phyloP scores from a whole-genome alignment of 2,888 invertebrate genomes.

The Melieria omissa region DNA sequence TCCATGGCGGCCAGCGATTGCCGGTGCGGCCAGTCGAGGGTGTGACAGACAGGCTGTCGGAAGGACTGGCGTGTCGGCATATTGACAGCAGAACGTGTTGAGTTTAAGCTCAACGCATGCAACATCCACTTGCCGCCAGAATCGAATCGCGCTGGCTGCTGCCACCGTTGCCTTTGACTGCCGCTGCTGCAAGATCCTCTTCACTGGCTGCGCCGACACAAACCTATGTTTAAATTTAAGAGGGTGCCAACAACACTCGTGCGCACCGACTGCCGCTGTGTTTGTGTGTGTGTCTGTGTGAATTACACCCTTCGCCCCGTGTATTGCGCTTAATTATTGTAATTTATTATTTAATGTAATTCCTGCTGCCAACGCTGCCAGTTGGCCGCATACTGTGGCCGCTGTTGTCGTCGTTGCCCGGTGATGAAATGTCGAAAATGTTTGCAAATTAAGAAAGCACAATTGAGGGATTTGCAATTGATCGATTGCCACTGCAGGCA shows the following conservation, averaged over 20 bases:
- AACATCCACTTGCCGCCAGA: constrained; percentile 36
- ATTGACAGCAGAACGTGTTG: constrained; percentile 35
- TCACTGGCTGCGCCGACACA: constrained; percentile 40
- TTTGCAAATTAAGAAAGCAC: constrained; percentile 55
- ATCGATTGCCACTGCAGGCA: constrained; percentile 59
- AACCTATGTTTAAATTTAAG: constrained; percentile 63
- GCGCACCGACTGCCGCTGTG: constrained; percentile 44
- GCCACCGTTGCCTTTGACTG: constrained; percentile 27
- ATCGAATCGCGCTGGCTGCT: constrained; percentile 26
- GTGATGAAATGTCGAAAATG: constrained; percentile 60
- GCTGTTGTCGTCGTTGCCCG: constrained; percentile 40
- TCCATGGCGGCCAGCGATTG: constrained; percentile 1
- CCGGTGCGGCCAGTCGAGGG: constrained; percentile 42
- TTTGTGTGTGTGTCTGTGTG: constrained; percentile 54
- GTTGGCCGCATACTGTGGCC: background rate
- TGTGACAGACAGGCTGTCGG: constrained; percentile 21
- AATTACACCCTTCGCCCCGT: constrained; percentile 54
- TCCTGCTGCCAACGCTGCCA: constrained; percentile 17
- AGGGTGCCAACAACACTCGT: constrained; percentile 63
- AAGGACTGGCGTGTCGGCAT: background rate
- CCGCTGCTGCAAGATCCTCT: constrained; percentile 44
- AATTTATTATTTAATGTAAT: constrained; percentile 57
- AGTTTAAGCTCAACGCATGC: background rate
- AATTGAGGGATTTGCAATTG: constrained; percentile 51
- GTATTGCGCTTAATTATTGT: constrained; percentile 66